phyloP scores from a whole-genome alignment of 2,888 invertebrate species.

The Ariolimax columbianus region DNA sequence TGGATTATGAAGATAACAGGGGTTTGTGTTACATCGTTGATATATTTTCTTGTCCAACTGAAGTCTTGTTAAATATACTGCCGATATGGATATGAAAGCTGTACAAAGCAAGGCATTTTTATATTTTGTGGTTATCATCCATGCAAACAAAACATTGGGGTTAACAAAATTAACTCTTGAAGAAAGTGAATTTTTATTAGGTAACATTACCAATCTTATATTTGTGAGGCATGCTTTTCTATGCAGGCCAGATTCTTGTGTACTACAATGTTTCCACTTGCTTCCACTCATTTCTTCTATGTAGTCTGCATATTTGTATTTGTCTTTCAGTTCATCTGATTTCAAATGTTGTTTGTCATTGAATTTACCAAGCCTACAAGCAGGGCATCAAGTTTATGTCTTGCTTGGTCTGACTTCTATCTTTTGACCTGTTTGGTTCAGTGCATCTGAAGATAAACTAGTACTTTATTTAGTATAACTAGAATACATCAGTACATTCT shows the following conservation, averaged over 20 bases:
- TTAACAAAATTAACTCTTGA: background rate
- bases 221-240: background rate
- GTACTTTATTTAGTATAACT: too few relatives aligned
- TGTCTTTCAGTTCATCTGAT: too few relatives aligned
- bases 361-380: too few relatives aligned
- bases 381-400: too few relatives aligned
- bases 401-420: too few relatives aligned
- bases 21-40: background rate
- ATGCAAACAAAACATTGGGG: background rate
- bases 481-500: too few relatives aligned
- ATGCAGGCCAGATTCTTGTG: background rate
- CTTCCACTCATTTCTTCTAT: background rate
- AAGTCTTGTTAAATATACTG: background rate
- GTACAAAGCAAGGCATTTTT: background rate
- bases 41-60: background rate
- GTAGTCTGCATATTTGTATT: background rate
- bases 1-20: background rate
- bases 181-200: too few relatives aligned
- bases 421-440: too few relatives aligned
- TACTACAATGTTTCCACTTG: background rate
- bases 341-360: too few relatives aligned
- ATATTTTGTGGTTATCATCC: background rate
- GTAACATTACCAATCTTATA: background rate
- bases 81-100: background rate
- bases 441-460: too few relatives aligned